Conservation (phyloP, 2,888 invertebrate species). For the Molanna angustata region DNA sequence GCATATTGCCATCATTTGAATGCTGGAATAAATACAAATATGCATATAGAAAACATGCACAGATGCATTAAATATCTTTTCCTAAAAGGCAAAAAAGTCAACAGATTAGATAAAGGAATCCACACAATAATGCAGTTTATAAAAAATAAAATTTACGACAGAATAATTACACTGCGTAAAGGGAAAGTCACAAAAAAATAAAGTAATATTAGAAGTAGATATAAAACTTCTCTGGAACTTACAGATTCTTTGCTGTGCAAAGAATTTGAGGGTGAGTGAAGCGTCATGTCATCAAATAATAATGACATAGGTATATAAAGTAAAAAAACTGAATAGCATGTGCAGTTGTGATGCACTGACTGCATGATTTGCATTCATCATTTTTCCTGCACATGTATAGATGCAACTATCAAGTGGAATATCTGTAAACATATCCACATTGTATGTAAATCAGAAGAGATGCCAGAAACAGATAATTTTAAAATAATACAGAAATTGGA, state of each 20-base stretch:
- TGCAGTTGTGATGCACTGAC: no score
- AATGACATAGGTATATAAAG: neutral
- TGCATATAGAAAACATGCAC: slow-evolving; percentile 33
- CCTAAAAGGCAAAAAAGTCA: slow-evolving; percentile 32
- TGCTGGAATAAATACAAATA: slow-evolving; percentile 33
- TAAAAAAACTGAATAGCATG: neutral
- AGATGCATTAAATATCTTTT: slow-evolving; percentile 31
- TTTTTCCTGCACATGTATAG: no score
- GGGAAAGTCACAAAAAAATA: slow-evolving; percentile 1
- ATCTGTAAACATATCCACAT: no score
- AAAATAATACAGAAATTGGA: no score
- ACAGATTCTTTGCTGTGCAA: slow-evolving; percentile 3
- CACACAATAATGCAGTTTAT: slow-evolving; percentile 28
- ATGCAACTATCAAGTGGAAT: no score
- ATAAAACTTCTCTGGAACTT: neutral
- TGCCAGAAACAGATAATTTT: no score
- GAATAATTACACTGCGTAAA: slow-evolving; percentile 22
- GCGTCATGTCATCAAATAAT: neutral
- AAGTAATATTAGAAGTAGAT: neutral
- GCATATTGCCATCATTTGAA: slow-evolving; percentile 31
- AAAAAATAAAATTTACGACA: slow-evolving; percentile 26
- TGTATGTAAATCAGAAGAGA: no score
- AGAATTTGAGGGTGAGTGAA: neutral
- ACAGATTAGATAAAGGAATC: slow-evolving; percentile 29
- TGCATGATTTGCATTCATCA: no score